phyloP scores from a whole-genome alignment of 2,797 vertebrate genomes.

The Rhodeus uyekii region DNA sequence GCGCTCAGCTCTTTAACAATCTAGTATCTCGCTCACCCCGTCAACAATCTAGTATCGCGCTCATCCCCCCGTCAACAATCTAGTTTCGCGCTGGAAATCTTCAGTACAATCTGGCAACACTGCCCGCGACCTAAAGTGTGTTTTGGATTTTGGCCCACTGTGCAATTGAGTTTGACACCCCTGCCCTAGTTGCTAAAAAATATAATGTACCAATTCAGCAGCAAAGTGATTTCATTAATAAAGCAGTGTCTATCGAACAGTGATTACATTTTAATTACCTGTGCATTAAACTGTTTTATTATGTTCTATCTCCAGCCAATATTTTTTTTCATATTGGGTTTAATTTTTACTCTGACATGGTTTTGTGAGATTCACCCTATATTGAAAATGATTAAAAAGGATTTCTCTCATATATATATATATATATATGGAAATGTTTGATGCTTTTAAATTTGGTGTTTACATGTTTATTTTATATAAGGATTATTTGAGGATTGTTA shows the following conservation, averaged over 20 bases:
- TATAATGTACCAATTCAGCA: background rate
- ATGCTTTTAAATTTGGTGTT: conserved; percentile 19
- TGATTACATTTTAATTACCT: background rate
- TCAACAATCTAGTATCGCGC: too few species aligned
- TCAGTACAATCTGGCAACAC: too few species aligned
- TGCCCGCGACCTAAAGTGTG: too few species aligned
- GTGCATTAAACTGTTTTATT: background rate
- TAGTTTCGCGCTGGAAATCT: too few species aligned
- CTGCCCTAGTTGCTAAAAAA: background rate
- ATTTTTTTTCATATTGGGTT: conserved; percentile 53
- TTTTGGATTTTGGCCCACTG: too few species aligned
- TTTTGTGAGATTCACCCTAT: background rate
- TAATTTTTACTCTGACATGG: conserved; percentile 48
- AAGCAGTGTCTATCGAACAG: background rate
- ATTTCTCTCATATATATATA: too few species aligned
- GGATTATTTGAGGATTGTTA: conserved; percentile 57
- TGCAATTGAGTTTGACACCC: too few species aligned
- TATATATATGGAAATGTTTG: background rate
- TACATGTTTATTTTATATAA: conserved; percentile 61
- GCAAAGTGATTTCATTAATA: background rate
- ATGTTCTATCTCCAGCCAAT: too few species aligned
- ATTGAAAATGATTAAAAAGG: too few species aligned
- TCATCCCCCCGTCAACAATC: too few species aligned
- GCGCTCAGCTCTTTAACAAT: too few species aligned
- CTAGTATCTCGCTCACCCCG: too few species aligned